Percentiles rank a stretch among this genome's conserved stretches.
phyloP scores from a whole-genome alignment of 2,113 vertebrate species.

The Pitta sordida region DNA sequence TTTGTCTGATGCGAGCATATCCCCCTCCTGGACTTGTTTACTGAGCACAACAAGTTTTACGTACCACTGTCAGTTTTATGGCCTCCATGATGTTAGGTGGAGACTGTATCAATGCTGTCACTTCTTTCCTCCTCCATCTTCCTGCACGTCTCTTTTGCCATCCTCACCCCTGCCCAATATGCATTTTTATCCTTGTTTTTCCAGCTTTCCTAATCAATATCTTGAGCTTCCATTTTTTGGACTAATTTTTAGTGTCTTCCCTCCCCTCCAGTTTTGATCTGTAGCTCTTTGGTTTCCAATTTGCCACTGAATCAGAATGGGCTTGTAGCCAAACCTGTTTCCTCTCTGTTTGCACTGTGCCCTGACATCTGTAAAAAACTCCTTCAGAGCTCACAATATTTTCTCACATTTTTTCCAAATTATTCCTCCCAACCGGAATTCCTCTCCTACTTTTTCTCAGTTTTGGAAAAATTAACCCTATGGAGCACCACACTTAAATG shows the following conservation, averaged over 20 bases:
- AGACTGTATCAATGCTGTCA: background rate
- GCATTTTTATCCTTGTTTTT: background rate
- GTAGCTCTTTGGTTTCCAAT: slow-evolving; percentile 9
- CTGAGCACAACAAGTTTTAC: background rate
- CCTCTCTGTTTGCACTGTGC: background rate
- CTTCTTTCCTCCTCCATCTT: background rate
- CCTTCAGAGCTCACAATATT: slow-evolving; percentile 23
- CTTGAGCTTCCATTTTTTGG: background rate
- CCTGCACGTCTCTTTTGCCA: background rate
- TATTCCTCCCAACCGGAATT: background rate
- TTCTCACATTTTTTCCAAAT: slow-evolving; percentile 1
- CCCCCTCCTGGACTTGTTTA: background rate
- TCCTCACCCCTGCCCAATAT: background rate
- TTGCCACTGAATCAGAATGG: background rate
- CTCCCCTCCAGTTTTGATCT: background rate
- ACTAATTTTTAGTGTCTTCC: background rate
- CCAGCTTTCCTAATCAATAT: background rate
- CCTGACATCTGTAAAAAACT: slow-evolving; percentile 21
- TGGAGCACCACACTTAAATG: background rate
- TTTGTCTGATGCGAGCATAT: background rate
- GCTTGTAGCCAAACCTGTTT: background rate
- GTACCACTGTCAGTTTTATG: background rate
- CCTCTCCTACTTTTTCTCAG: background rate
- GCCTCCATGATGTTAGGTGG: background rate
- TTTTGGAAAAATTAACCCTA: slow-evolving; percentile 22